phyloP scores from a whole-genome alignment of 2,888 invertebrate genomes.

The Melanchra persicariae region DNA sequence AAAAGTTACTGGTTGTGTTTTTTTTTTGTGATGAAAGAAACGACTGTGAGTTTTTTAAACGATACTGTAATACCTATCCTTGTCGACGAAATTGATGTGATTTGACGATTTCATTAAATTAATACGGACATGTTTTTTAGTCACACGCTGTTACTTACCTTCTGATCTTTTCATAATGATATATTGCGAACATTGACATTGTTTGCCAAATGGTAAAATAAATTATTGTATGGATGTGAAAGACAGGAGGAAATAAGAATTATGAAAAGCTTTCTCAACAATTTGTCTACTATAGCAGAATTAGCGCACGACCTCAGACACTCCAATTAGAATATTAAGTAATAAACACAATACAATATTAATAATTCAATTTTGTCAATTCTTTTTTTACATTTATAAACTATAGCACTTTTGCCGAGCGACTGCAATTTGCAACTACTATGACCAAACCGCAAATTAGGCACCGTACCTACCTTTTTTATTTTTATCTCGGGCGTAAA shows the following conservation, averaged over 20 bases:
- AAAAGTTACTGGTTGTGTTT: background rate
- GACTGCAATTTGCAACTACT: background rate
- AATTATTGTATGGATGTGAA: too few species aligned
- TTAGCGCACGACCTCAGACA: slow-evolving; percentile 9
- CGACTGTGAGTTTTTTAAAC: too few species aligned
- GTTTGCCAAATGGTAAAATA: background rate
- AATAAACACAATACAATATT: slow-evolving; percentile 10
- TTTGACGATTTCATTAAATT: too few species aligned
- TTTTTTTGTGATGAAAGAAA: background rate
- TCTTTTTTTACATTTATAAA: slow-evolving; percentile 11
- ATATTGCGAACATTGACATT: background rate
- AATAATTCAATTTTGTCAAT: background rate
- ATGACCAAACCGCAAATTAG: slow-evolving; percentile 15
- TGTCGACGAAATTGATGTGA: too few species aligned
- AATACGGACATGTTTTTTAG: too few species aligned
- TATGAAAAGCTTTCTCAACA: background rate
- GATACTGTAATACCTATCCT: too few species aligned
- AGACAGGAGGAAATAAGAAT: background rate
- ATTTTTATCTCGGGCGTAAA: too few species aligned
- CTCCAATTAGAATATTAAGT: slow-evolving; percentile 11
- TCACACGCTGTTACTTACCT: too few species aligned
- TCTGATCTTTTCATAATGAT: too few species aligned
- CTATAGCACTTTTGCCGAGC: background rate
- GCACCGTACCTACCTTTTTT: background rate
- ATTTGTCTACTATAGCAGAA: background rate